Evolutionary conservation across 1,140 invertebrate genomes (phyloP), one percentile per base, ranked within the genome.

Genomic region (Danaus plexippus): DNA sequence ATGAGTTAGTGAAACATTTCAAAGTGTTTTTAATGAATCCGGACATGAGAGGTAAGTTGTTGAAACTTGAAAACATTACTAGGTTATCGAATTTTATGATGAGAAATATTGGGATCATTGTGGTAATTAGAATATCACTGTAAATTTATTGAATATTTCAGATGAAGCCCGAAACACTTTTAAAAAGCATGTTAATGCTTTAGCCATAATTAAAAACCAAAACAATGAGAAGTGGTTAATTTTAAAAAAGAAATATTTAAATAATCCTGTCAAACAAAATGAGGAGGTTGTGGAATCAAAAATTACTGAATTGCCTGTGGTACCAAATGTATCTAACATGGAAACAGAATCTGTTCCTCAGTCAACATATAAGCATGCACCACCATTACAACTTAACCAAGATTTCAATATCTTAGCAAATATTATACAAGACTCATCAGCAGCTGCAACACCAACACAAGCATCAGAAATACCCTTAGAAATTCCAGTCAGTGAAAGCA

Each of bases 131-230:
- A 15, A 15, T 15, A 15, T 15, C 15, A 1, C 15, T 56, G 41
- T 47, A 42, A 49, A 15, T 43, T 60, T 54, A 57, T 43, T 47
- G 13, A 48, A 56, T 50, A 13, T 92, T 92, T 58, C 89, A 95
- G 94, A 92, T 82, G 92, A 95, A 82, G 94, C 95, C 1, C 89
- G 95, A 66, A 92, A 91, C 64, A 91, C 92, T 64, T 98, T 98
- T 77, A 97, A 97, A 88, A 93, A 96, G 58, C 96, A 94, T 85
- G 95, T 98, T 3, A 98, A 97, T 77, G 90, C 90, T 42, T 85
- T 98, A 60, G 95, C 96, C 3, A 93, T 92, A 8, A 95, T 97
- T 48, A 95, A 92, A 77, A 91, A 90, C 64, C 92, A 93, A 74
- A 91, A 91, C 84, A 93, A 93, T 57, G 94, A 95, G 72, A 97